Evolutionary conservation across 1,140 invertebrate genomes (phyloP).

Genomic region (Anastrepha obliqua): DNA sequence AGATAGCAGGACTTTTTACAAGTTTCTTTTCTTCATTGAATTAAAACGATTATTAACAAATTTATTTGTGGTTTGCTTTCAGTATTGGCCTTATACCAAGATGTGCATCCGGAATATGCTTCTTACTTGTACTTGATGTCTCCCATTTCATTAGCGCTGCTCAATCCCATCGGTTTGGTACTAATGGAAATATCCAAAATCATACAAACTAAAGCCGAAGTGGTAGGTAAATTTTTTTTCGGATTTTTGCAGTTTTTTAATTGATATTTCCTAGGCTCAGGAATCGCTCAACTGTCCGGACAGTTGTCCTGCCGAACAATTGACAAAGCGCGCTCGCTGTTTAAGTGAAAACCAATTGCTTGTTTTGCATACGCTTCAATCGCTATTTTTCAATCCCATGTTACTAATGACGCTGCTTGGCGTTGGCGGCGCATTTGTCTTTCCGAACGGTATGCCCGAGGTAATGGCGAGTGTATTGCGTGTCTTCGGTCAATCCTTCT

Average conservation of each 20-base stretch:
- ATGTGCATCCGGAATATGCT: slow-evolving; percentile 91
- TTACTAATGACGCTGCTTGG: slow-evolving; percentile 95
- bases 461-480: slow-evolving; percentile 85
- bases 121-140: slow-evolving; percentile 95
- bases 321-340: slow-evolving; percentile 65
- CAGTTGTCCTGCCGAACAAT: slow-evolving; percentile 69
- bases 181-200: slow-evolving; percentile 90
- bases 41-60: neutral
- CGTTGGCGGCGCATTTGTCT: slow-evolving; percentile 89
- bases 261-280: slow-evolving; percentile 57
- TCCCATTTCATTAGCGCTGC: slow-evolving; percentile 92
- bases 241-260: neutral
- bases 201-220: slow-evolving; percentile 71
- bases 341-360: slow-evolving; percentile 72
- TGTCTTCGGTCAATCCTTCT: slow-evolving; percentile 91
- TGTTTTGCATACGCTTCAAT: slow-evolving; percentile 77
- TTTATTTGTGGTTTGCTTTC: slow-evolving; percentile 67
- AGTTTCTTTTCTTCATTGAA: neutral
- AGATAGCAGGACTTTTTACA: slow-evolving; percentile 72
- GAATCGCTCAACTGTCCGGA: slow-evolving; percentile 68
- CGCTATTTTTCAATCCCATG: slow-evolving; percentile 91
- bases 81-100: slow-evolving; percentile 85
- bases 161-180: slow-evolving; percentile 95
- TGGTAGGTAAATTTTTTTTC: slow-evolving; percentile 54
- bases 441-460: slow-evolving; percentile 85